phyloP scores from a whole-genome alignment of 2,888 invertebrate genomes.

The Polydrusus pterygomalis region DNA sequence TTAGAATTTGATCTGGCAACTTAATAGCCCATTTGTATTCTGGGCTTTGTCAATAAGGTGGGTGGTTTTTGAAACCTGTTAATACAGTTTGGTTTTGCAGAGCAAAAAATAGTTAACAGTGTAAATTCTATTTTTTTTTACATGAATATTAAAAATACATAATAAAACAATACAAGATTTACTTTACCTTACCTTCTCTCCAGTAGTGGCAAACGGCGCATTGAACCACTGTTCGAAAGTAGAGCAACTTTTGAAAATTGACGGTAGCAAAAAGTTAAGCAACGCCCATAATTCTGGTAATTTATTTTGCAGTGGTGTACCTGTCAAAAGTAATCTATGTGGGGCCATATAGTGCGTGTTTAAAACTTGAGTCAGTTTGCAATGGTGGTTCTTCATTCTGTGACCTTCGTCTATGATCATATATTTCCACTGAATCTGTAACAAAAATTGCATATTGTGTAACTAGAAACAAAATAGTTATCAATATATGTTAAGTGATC shows the following conservation, averaged over 20 bases:
- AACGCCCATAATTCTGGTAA: constrained; percentile 98
- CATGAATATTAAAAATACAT: constrained; percentile 72
- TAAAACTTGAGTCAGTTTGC: constrained; percentile 96
- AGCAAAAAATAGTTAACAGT: too few relatives aligned
- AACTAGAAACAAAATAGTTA: too few relatives aligned
- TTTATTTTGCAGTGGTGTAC: constrained; percentile 98
- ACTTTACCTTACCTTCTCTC: constrained; percentile 84
- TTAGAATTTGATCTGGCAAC: too few relatives aligned
- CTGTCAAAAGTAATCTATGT: constrained; percentile 94
- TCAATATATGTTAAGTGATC: too few relatives aligned
- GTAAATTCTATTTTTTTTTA: too few relatives aligned
- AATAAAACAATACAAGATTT: constrained; percentile 81
- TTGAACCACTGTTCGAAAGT: constrained; percentile 99
- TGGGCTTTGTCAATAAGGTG: too few relatives aligned
- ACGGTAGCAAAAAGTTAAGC: constrained; percentile 97
- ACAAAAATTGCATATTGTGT: constrained; percentile 41
- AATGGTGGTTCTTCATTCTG: constrained; percentile 99
- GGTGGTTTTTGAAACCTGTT: too few relatives aligned
- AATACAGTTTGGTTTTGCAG: too few relatives aligned
- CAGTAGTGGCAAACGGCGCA: constrained; percentile 99
- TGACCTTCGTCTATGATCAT: constrained; percentile 99
- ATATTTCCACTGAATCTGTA: constrained; percentile 95
- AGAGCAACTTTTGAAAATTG: constrained; percentile 98
- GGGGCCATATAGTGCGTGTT: constrained; percentile 99
- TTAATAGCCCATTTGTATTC: too few relatives aligned